Base-by-base conservation (phyloP, 2,888 invertebrate species). In the Tupiocoris notatus region DNA sequence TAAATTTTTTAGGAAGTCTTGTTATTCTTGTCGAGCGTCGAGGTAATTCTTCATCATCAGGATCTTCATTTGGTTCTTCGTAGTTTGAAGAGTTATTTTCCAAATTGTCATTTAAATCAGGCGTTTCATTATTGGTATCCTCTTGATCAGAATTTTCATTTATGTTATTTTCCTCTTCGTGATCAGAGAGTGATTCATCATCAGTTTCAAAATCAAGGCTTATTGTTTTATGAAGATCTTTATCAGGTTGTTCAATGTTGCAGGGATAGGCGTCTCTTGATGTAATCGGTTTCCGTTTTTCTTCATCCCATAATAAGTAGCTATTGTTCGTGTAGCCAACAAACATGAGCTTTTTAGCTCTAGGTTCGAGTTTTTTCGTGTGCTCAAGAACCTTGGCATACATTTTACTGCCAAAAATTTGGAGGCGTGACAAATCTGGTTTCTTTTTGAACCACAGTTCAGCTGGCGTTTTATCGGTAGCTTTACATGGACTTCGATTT, bases 331-430 rank as follows among this genome's bases (percentile, higher is more conserved):
- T 54, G 65, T 81, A 81, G 1, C 81, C 79, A 54, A 82, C 77
- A 62, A 82, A 81, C 16, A 78, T 78, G n/a, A 70, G 78, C 61
- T 81, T 80, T 71, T 80, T 79, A 70, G 78, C 80, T 78, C 82
- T 78, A 20, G 70, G n/a, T 56, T 83, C 81, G 9, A 82, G 70
- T 78, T 82, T 82, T 75, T 79, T 80, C 16, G 80, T 16, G 7
- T 80, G 75, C 20, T 21, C 18, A 7, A 82, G 39, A 1, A 77
- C 66, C 79, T 83, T 81, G 12, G 80, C 80, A 79, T 81, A 80
- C 2, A 80, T 81, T 71, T 62, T 66, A 61, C 78, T 76, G 9
- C 82, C 82, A 81, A 83, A 83, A 1, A 81, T 76, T 79, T 80
- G 79, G 23, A 83, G 22, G 54, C 78, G 79, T 39, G 80, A 80